A percentile compares a stretch with the other conserved stretches of the same genome.
phyloP scores from a whole-genome alignment of 2,888 invertebrate genomes.

The Pristionchus mayeri region DNA sequence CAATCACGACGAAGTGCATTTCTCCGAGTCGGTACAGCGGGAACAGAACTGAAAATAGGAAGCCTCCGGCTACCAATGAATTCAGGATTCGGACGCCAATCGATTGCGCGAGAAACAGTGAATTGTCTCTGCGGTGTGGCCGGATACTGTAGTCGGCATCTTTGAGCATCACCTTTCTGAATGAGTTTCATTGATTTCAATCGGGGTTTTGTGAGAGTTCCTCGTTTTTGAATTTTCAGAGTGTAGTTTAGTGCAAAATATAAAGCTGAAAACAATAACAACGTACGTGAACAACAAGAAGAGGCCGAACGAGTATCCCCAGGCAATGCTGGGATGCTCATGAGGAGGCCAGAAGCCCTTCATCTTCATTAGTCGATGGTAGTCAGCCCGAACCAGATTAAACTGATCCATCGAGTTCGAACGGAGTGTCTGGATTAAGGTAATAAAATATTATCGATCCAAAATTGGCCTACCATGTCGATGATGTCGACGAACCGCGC shows the following conservation, averaged over 20 bases:
- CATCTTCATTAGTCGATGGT: slow-evolving; percentile 34
- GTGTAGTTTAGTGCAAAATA: background rate
- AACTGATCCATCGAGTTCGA: background rate
- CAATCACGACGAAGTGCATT: slow-evolving; percentile 15
- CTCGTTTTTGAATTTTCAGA: too few relatives aligned
- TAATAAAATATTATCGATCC: background rate
- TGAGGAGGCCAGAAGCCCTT: slow-evolving; percentile 1
- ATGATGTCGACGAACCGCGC: background rate
- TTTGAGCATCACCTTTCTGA: slow-evolving; percentile 1
- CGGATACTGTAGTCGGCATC: background rate
- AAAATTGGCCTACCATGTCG: slow-evolving; percentile 22
- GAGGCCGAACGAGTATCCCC: slow-evolving; percentile 4
- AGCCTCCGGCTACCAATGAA: background rate
- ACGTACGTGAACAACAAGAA: slow-evolving; percentile 36
- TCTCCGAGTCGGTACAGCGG: background rate
- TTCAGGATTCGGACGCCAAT: background rate
- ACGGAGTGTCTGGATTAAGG: background rate
- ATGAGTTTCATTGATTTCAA: background rate
- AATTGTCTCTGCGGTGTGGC: background rate
- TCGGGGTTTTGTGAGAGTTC: too few relatives aligned
- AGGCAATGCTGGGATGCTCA: background rate
- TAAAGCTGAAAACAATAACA: background rate
- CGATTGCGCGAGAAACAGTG: slow-evolving; percentile 6
- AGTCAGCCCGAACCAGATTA: background rate
- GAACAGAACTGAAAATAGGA: background rate